phyloP scores from a whole-genome alignment of 2,888 invertebrate species.

The Eupithecia inturbata region DNA sequence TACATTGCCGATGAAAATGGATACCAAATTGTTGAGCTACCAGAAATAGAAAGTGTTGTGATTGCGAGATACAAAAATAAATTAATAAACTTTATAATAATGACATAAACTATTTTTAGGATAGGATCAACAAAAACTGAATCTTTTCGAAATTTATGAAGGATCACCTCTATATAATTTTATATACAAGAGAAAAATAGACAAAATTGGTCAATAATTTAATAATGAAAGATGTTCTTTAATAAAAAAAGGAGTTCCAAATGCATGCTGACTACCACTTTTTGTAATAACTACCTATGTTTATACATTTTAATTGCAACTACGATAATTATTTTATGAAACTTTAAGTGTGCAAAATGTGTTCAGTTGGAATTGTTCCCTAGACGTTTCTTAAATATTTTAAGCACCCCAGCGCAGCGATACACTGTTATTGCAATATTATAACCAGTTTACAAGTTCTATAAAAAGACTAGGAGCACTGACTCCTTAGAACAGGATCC shows the following conservation, averaged over 20 bases:
- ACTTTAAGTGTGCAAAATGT: neutral
- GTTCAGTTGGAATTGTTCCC: neutral
- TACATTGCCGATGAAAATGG: conserved; percentile 25
- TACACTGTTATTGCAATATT: conserved; percentile 14
- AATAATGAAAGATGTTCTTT: neutral
- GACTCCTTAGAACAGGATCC: conserved; percentile 10
- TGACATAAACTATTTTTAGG: too few relatives aligned
- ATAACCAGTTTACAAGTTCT: conserved; percentile 28
- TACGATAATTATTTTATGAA: neutral
- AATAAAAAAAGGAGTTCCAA: too few relatives aligned
- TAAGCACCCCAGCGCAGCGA: conserved; percentile 4
- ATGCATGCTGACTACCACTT: neutral
- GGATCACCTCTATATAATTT: neutral
- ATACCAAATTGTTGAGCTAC: neutral
- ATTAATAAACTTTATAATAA: too few relatives aligned
- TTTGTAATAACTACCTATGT: neutral
- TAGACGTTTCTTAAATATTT: neutral
- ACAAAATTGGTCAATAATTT: neutral
- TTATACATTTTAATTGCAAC: neutral
- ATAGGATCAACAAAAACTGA: too few relatives aligned
- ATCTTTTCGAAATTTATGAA: too few relatives aligned
- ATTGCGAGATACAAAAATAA: too few relatives aligned
- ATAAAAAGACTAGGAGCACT: conserved; percentile 21
- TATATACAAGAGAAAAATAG: neutral
- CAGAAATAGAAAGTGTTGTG: neutral